Percentiles rank a stretch among this genome's conserved stretches.
These are phyloP conservation scores for Ptilonorhynchus violaceus DNA, from an alignment of 2,113 vertebrate species.

Conservation along the genomic window DNA sequence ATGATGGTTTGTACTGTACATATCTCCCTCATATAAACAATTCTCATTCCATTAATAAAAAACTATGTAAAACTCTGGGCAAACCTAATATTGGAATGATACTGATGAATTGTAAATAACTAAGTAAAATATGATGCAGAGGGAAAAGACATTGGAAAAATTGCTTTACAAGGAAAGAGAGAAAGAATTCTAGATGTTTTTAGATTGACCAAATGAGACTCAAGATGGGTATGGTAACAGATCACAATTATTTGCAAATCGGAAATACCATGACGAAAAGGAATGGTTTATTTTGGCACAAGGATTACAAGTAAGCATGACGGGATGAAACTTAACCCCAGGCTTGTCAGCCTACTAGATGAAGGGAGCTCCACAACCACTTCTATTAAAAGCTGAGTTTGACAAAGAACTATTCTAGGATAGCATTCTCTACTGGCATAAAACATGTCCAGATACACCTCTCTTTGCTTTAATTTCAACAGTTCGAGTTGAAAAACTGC, in stretches of 20 bases:
- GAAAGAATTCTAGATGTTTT: not conserved
- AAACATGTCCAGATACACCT: not conserved
- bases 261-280: slow-evolving; percentile 23
- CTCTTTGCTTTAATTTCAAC: not conserved
- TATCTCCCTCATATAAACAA: not conserved
- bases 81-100: not conserved
- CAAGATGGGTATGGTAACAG: not conserved
- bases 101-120: not conserved
- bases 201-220: not conserved
- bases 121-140: not conserved
- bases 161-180: not conserved
- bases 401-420: slow-evolving; percentile 1
- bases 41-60: not conserved
- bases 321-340: slow-evolving; percentile 46
- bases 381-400: slow-evolving; percentile 42
- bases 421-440: not conserved
- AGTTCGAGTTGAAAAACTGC: not conserved
- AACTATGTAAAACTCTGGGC: not conserved
- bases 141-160: not conserved
- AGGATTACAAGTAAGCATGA: slow-evolving; percentile 10
- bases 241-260: slow-evolving; percentile 5
- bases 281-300: slow-evolving; percentile 39
- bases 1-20: not conserved
- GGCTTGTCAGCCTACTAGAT: not conserved
- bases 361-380: not conserved